Percentiles rank a stretch among this genome's conserved stretches.
Evolutionary conservation across 2,888 invertebrate species (phyloP).

Genomic region (Conchocele bisecta): DNA sequence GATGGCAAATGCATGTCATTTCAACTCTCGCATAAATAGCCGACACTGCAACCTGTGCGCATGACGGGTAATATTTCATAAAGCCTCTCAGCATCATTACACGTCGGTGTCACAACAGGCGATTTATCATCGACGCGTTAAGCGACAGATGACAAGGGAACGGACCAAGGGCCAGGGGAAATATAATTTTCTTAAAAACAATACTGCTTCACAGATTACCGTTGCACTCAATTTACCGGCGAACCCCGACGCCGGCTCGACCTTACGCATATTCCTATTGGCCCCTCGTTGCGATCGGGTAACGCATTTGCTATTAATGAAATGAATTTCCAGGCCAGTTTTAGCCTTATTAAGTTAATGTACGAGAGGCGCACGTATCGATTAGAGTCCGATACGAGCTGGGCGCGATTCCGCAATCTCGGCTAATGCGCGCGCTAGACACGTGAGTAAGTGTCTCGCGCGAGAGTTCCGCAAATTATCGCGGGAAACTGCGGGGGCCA

Average conservation of each 20-base stretch:
- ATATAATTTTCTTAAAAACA: constrained; percentile 64
- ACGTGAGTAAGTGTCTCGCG: constrained; percentile 44
- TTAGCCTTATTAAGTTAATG: constrained; percentile 64
- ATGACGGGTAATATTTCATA: too few species aligned
- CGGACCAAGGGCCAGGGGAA: constrained; percentile 48
- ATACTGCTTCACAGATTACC: constrained; percentile 61
- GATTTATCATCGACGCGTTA: too few species aligned
- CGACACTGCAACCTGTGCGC: too few species aligned
- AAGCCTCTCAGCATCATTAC: too few species aligned
- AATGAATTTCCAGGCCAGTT: constrained; percentile 58
- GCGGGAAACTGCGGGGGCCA: too few species aligned
- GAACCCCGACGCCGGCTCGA: constrained; percentile 38
- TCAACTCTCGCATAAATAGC: too few species aligned
- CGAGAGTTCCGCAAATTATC: constrained; percentile 25
- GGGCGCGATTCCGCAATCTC: constrained; percentile 57
- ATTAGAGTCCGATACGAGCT: constrained; percentile 57
- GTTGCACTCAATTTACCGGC: constrained; percentile 39
- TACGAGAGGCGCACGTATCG: constrained; percentile 55
- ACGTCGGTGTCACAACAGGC: too few species aligned
- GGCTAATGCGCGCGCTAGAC: constrained; percentile 52
- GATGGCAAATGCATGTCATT: too few species aligned
- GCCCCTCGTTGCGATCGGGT: too few species aligned
- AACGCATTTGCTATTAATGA: constrained; percentile 60
- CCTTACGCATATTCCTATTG: too few species aligned
- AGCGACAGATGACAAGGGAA: constrained; percentile 46